Base-by-base conservation (phyloP, 2,888 invertebrate genomes). In the Imbricaverruca yamaguchii region DNA sequence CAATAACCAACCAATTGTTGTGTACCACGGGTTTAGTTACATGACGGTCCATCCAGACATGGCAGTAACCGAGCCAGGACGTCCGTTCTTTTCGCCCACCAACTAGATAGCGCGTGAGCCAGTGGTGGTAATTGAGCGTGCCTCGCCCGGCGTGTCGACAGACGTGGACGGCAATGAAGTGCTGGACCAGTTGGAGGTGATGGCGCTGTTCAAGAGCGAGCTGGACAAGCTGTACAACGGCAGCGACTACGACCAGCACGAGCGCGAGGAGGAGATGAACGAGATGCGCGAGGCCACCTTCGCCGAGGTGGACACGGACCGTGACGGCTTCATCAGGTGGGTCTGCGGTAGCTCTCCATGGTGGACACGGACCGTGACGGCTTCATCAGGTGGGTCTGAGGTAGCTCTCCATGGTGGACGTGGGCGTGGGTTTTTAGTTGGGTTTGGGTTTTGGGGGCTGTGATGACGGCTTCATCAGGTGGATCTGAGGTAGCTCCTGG, bases 211-310 rank as follows among this genome's bases (percentile, higher is more conserved):
- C 87, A 90, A 94, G 82, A 94, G 94, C 86, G 98, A 99, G 89
- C 89, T 99, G 81, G 96, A 97, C 87, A 99, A 99, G 88, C 91
- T 97, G 87, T 90, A 90, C 85, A 89, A 90, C 80, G 86, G 88
- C 80, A 87, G 89, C 6, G 88, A 88, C 82, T 89, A 90, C 84
- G 90, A 90, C 84, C 87, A 88, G 85, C 85, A 78, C 11, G 95
- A 95, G 87, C 89, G 95, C 61, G 92, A 92, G 3, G 98, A 99
- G 87, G 99, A 99, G 88, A 96, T 98, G 96, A 96, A 97, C 87
- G 90, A 98, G 61, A 99, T 99, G 99, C 90, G 98, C 12, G 98
- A 99, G 86, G 97, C 97, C 86, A 95, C 99, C 1, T 95, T 97
- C 87, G 91, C 91, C 81, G 97, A 98, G 87, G 92, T 95, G 81